Evolutionary conservation across 2,797 vertebrate genomes (phyloP).

Genomic region (Fratercula arctica): DNA sequence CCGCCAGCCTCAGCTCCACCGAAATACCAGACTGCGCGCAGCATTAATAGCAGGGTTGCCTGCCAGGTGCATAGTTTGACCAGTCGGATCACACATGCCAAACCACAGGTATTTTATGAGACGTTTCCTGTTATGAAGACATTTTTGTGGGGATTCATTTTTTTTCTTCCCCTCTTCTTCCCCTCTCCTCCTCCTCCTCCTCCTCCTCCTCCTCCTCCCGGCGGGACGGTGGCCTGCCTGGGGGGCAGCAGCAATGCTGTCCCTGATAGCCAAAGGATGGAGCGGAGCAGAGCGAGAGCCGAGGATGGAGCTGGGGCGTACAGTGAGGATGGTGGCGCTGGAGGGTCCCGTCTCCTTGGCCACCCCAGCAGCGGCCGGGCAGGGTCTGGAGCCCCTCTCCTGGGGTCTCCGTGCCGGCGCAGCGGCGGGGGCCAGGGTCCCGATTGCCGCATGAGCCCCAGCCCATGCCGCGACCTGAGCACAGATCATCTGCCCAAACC

Average conservation of each 20-base stretch:
- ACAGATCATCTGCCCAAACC: rapidly evolving
- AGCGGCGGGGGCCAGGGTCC: not conserved
- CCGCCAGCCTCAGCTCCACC: not conserved
- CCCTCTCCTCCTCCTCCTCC: not conserved
- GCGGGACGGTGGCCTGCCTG: not conserved
- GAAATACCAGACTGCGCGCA: conserved; percentile 77
- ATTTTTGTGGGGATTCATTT: conserved; percentile 74
- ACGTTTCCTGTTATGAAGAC: conserved; percentile 84
- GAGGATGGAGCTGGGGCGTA: not conserved
- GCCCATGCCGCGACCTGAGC: rapidly evolving
- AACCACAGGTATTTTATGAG: conserved; percentile 83
- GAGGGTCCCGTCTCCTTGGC: rapidly evolving
- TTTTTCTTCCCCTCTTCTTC: not conserved
- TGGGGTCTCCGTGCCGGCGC: not conserved
- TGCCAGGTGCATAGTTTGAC: conserved; percentile 78
- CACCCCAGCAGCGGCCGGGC: rapidly evolving
- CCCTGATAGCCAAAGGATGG: rapidly evolving
- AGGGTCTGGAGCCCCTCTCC: not conserved
- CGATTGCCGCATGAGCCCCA: rapidly evolving
- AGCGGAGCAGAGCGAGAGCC: not conserved
- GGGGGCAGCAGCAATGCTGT: not conserved
- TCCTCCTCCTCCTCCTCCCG: not conserved
- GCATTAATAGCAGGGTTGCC: conserved; percentile 72
- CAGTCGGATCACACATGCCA: conserved; percentile 70
- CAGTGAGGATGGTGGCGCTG: rapidly evolving